phyloP scores from a whole-genome alignment of 2,888 invertebrate genomes.

The Hecatera dysodea region DNA sequence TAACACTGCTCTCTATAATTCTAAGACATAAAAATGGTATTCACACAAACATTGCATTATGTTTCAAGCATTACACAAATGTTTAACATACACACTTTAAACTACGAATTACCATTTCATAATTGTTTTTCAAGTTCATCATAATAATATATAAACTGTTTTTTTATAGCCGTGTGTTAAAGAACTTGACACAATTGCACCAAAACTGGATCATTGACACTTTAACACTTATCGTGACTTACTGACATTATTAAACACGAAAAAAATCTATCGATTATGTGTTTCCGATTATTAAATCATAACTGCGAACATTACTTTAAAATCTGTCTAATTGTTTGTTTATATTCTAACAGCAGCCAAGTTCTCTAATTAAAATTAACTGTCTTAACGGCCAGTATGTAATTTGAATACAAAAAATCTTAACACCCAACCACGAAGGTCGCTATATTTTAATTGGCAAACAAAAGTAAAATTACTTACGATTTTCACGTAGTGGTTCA shows the following conservation, averaged over 20 bases:
- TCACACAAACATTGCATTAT: conserved; percentile 40
- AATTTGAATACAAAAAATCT: conserved; percentile 17
- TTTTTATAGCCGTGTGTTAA: conserved; percentile 61
- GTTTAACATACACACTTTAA: conserved; percentile 30
- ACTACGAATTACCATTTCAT: conserved; percentile 55
- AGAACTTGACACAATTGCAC: conserved; percentile 69
- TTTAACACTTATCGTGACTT: conserved; percentile 43
- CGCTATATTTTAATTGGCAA: conserved; percentile 16
- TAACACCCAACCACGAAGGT: conserved; percentile 18
- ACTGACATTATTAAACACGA: conserved; percentile 29
- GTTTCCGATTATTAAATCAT: conserved; percentile 42
- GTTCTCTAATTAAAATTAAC: conserved; percentile 27
- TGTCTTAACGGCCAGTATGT: conserved; percentile 14
- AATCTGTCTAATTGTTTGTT: conserved; percentile 32
- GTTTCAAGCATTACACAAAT: conserved; percentile 35
- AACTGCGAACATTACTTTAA: conserved; percentile 12
- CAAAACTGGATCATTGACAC: conserved; percentile 65
- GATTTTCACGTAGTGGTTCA: conserved; percentile 85
- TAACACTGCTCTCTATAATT: background rate
- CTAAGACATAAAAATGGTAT: conserved; percentile 3
- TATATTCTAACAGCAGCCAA: conserved; percentile 12
- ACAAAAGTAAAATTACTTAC: conserved; percentile 76
- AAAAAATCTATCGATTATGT: conserved; percentile 36
- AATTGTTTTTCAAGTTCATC: conserved; percentile 63
- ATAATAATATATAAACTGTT: conserved; percentile 25